phyloP scores from a whole-genome alignment of 1,140 invertebrate species.

The Cydia fagiglandana region DNA sequence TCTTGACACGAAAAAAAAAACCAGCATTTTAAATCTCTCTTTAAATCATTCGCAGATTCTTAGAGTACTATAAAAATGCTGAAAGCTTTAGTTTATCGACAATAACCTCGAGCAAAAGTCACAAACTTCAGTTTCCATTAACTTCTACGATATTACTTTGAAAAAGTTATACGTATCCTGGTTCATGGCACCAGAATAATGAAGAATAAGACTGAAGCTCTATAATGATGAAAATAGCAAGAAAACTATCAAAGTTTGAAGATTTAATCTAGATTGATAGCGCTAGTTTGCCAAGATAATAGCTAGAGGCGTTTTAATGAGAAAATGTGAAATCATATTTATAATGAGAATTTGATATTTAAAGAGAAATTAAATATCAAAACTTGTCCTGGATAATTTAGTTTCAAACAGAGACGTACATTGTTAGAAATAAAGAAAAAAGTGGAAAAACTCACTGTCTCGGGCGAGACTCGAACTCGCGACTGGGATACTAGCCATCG shows the following conservation, averaged over 20 bases:
- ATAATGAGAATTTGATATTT: constrained; percentile 25
- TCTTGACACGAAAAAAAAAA: background rate
- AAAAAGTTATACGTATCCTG: background rate
- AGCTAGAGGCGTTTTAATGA: constrained; percentile 34
- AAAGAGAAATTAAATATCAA: background rate
- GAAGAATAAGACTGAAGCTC: constrained; percentile 9
- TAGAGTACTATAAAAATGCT: background rate
- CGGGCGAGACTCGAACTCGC: no score
- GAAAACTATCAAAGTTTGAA: constrained; percentile 36
- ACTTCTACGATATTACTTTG: background rate
- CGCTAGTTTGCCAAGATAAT: constrained; percentile 39
- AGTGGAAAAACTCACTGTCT: no score
- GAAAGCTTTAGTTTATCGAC: background rate
- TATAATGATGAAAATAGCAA: constrained; percentile 41
- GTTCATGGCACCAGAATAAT: background rate
- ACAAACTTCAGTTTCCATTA: background rate
- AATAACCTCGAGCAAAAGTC: background rate
- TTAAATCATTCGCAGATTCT: background rate
- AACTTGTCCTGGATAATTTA: no score
- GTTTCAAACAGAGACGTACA: no score
- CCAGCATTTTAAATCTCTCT: background rate
- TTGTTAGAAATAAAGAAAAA: no score
- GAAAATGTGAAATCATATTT: constrained; percentile 30
- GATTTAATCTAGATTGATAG: constrained; percentile 41
- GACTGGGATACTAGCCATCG: no score